Conservation (phyloP, 2,888 invertebrate genomes). For the Scaptomyza polygonia region DNA sequence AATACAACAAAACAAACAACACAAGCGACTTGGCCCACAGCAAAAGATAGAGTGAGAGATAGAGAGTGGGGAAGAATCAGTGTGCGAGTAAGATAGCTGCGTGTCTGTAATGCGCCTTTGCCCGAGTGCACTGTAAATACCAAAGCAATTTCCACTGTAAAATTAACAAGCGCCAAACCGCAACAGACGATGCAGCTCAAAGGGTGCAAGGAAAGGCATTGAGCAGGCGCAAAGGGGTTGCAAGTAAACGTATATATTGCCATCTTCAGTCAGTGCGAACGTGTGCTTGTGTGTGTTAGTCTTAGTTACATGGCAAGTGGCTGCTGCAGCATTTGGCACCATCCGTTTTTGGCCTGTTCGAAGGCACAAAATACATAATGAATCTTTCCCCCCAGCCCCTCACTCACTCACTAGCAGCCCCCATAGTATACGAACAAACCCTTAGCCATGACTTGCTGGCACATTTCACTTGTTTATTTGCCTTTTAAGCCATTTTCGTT, state of each 20-base stretch:
- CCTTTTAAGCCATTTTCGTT: slow-evolving; percentile 46
- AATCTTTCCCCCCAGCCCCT: too few relatives aligned
- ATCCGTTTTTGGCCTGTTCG: slow-evolving; percentile 32
- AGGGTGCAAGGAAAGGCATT: background rate
- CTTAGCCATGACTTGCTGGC: background rate
- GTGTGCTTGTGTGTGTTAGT: slow-evolving; percentile 24
- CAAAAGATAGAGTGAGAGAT: background rate
- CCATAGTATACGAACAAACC: background rate
- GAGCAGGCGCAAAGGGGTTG: background rate
- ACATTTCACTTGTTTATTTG: slow-evolving; percentile 46
- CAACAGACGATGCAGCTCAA: slow-evolving; percentile 37
- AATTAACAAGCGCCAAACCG: slow-evolving; percentile 79
- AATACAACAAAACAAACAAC: slow-evolving; percentile 49
- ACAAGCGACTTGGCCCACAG: slow-evolving; percentile 18
- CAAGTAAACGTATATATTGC: slow-evolving; percentile 48
- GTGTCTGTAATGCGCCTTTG: slow-evolving; percentile 69
- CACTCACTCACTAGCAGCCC: background rate
- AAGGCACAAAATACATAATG: slow-evolving; percentile 64
- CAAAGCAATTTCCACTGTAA: slow-evolving; percentile 77
- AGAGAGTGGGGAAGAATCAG: background rate
- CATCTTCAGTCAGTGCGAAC: slow-evolving; percentile 42
- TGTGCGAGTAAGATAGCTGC: slow-evolving; percentile 18
- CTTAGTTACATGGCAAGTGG: slow-evolving; percentile 50
- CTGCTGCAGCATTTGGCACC: slow-evolving; percentile 37
- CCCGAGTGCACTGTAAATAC: slow-evolving; percentile 79